These are phyloP conservation scores for Montipora capitata DNA, from an alignment of 92 coral and sea anemone genomes.

Conservation along the genomic window DNA sequence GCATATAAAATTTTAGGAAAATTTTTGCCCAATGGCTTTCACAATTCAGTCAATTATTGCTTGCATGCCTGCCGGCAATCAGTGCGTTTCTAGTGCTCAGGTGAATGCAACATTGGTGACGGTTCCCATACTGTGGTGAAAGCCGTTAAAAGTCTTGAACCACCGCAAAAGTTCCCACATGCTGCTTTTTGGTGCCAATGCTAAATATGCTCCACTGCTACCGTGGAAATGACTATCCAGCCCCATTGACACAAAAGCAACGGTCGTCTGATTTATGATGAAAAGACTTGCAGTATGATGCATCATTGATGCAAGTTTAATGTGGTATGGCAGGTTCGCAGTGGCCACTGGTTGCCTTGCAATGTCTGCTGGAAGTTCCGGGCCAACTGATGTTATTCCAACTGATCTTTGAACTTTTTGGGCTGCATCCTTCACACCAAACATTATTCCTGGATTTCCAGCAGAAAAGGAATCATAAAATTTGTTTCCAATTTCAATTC, in stretches of 20 bases:
- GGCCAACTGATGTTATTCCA: too few species aligned
- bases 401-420: too few species aligned
- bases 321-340: too few species aligned
- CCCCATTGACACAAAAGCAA: conserved; percentile 47
- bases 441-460: too few species aligned
- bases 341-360: too few species aligned
- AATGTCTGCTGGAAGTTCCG: too few species aligned
- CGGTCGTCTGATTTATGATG: conserved; percentile 2
- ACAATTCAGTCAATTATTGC: background rate
- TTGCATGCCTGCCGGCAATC: background rate
- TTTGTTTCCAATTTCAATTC: too few species aligned
- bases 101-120: conserved; percentile 25
- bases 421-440: too few species aligned
- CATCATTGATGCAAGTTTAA: too few species aligned
- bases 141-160: conserved; percentile 18
- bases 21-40: background rate
- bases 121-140: conserved; percentile 41
- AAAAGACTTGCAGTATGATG: background rate
- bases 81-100: background rate
- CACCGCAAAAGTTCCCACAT: conserved; percentile 40
- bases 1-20: too few species aligned
- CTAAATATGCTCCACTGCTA: conserved; percentile 28
- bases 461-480: too few species aligned
- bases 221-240: conserved; percentile 46
- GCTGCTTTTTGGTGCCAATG: conserved; percentile 36